Evolutionary conservation across 1,140 invertebrate species (phyloP), one percentile per base, ranked within the genome.

Genomic region (Penaeus chinensis): DNA sequence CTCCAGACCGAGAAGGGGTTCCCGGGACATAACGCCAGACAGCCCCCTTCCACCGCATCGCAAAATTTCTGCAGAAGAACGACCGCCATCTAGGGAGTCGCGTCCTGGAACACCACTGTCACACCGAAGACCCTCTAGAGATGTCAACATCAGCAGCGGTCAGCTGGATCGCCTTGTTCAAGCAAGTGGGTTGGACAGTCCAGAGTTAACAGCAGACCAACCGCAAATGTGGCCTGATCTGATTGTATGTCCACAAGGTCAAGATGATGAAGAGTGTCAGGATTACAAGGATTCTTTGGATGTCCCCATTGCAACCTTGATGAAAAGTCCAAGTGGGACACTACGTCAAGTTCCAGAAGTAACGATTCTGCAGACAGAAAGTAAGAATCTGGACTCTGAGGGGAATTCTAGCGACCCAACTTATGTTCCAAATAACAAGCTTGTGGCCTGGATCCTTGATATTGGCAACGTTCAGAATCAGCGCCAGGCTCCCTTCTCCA

Each of bases 381-480:
- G 66, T 20, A 71, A 32, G 32, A 24, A 19, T 71, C n/a, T 19
- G 10, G n/a, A 71, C 20, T 71, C n/a, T 10, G 32, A 71, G 18
- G 32, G 66, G 10, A 71, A 54, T 54, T 54, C 54, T 54, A 62
- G 22, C 60, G 79, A 85, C 7, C 42, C 62, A 61, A 37, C 77
- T 4, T 86, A 86, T 63, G 65, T 81, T 4, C 47, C 84, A 42
- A 80, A 71, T 54, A 84, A 80, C 65, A 88, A 84, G 61, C 65
- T 88, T 32, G 87, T 88, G 42, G 82, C 82, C 19, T 88, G 87
- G 87, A 88, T 88, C n/a, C 47, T 88, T 11, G 87, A 88, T 37
- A 88, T 88, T 62, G 87, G 87, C 37, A 79, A 24, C 37, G 60
- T 32, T 2, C 77, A 79, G 76, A 47, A 66, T 61, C 62, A 63